Evolutionary conservation across 2,113 vertebrate species (phyloP).

Genomic region (Ursus arctos): DNA sequence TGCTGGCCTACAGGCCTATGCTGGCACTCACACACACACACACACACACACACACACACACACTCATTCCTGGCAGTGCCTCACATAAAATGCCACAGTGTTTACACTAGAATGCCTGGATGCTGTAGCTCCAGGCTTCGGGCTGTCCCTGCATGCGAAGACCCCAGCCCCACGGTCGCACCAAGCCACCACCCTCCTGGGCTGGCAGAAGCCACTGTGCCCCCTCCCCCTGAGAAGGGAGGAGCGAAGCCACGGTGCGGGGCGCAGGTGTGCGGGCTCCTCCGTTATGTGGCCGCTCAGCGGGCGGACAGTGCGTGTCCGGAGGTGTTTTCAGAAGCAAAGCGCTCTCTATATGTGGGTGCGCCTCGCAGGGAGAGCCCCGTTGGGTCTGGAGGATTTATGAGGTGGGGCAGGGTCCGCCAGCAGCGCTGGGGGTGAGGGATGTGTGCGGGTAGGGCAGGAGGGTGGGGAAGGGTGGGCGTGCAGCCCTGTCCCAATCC

Average conservation of each 20-base stretch:
- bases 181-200: background rate
- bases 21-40: background rate
- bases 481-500: background rate
- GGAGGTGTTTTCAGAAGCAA: constrained; percentile 64
- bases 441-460: background rate
- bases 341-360: background rate
- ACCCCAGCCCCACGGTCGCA: no score
- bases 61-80: background rate
- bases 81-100: background rate
- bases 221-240: background rate
- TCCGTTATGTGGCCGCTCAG: background rate
- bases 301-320: background rate
- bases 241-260: background rate
- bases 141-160: background rate
- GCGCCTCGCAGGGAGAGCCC: background rate
- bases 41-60: background rate
- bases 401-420: background rate
- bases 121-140: background rate
- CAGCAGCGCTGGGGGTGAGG: background rate
- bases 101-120: background rate
- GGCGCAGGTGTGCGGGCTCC: background rate
- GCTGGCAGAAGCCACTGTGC: background rate
- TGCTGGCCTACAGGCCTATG: no score
- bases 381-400: background rate
- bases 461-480: accelerated